Percentiles rank a stretch among this genome's conserved stretches.
Conservation (phyloP, 2,113 vertebrate species). For the Sarotherodon lohbergeri region DNA sequence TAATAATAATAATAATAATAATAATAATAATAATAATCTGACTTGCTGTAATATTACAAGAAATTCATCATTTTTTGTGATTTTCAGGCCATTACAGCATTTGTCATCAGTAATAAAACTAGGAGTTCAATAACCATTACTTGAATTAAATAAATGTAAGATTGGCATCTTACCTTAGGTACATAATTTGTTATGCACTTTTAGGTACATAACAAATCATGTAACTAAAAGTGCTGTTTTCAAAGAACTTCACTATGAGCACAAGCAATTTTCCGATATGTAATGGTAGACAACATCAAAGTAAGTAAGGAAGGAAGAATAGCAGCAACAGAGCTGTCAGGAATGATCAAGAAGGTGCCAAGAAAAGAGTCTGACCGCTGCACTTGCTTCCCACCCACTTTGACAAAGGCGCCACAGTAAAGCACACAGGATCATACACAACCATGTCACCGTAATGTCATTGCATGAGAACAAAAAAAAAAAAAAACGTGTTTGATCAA, state of each 20-base stretch:
- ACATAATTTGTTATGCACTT: neutral
- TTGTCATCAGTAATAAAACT: neutral
- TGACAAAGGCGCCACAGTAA: neutral
- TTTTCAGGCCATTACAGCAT: neutral
- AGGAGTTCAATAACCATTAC: neutral
- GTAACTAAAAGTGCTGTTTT: neutral
- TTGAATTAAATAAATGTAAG: neutral
- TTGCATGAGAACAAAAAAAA: neutral
- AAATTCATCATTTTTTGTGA: neutral
- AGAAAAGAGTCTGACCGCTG: neutral
- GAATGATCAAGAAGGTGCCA: neutral
- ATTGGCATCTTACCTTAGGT: neutral
- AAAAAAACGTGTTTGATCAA: neutral
- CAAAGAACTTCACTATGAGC: neutral
- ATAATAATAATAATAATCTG: rapidly evolving
- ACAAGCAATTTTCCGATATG: neutral
- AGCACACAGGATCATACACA: neutral
- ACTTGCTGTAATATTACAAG: neutral
- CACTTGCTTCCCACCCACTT: neutral
- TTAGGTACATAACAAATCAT: neutral
- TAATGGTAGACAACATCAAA: neutral
- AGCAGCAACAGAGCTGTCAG: neutral
- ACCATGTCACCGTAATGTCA: neutral
- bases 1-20: neutral
- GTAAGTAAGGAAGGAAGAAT: rapidly evolving